A percentile compares a stretch with the other conserved stretches of the same genome.
Conservation (phyloP, 1,140 invertebrate species). For the Drosophila sp. region DNA sequence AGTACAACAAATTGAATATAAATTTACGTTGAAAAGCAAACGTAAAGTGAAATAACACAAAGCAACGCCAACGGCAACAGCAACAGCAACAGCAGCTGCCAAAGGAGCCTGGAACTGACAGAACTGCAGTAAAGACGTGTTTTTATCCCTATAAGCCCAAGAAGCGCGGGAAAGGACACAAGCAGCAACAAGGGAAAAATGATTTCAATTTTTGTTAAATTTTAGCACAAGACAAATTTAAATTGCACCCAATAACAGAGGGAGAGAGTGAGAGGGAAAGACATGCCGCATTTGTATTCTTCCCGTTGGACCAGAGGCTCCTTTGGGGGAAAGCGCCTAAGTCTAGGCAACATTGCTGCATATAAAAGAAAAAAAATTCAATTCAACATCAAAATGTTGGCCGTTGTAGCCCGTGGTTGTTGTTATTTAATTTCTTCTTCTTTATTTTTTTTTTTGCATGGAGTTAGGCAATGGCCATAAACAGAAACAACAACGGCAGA, state of each 20-base stretch:
- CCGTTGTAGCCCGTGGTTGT: constrained; percentile 64
- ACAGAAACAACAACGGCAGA: constrained; percentile 47
- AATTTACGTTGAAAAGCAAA: constrained; percentile 70
- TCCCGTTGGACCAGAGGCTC: constrained; percentile 12
- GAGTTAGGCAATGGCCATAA: constrained; percentile 36
- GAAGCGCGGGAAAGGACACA: no score
- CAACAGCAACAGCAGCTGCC: constrained; percentile 2
- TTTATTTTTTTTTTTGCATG: constrained; percentile 62
- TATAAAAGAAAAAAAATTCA: constrained; percentile 60
- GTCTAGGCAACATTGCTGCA: constrained; percentile 62
- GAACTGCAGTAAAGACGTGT: constrained; percentile 21
- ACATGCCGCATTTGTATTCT: constrained; percentile 21
- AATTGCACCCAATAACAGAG: constrained; percentile 56
- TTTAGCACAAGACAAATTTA: constrained; percentile 66
- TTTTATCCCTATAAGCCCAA: neutral
- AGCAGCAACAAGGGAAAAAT: neutral
- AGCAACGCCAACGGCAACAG: constrained; percentile 16
- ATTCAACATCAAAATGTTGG: constrained; percentile 58
- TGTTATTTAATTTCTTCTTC: constrained; percentile 82
- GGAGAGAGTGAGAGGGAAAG: neutral
- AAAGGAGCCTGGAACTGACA: neutral
- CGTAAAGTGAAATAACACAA: constrained; percentile 50
- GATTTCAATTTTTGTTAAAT: constrained; percentile 62
- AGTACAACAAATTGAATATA: constrained; percentile 74
- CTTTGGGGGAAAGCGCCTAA: constrained; percentile 46